Percentiles rank a stretch among this genome's conserved stretches.
Conservation (phyloP, 2,113 vertebrate genomes). For the Bos javanicus region DNA sequence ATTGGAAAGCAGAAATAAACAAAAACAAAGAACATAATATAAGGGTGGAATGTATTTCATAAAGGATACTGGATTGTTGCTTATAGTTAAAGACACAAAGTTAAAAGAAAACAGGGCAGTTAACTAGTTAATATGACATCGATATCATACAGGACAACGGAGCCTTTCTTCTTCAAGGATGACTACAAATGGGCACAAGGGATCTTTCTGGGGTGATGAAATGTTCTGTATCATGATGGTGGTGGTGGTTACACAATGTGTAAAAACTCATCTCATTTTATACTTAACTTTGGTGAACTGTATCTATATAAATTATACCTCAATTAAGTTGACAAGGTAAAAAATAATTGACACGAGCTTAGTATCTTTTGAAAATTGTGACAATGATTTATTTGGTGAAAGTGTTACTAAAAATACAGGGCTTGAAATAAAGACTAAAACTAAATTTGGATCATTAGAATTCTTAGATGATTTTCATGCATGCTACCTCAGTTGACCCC, state of each 20-base stretch:
- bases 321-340: neutral
- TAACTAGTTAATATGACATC: neutral
- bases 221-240: neutral
- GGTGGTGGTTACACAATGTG: neutral
- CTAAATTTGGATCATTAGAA: neutral
- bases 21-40: neutral
- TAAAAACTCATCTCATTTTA: neutral
- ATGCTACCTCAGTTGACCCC: neutral
- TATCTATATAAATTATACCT: neutral
- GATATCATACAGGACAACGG: neutral
- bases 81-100: neutral
- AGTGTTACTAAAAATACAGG: constrained; percentile 18
- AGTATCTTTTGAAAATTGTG: neutral
- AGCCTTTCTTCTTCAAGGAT: constrained; percentile 5
- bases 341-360: neutral
- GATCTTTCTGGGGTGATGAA: neutral
- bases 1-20: neutral
- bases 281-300: neutral
- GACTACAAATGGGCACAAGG: neutral
- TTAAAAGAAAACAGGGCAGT: neutral
- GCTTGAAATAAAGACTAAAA: constrained; percentile 21
- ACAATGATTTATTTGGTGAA: neutral
- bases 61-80: neutral
- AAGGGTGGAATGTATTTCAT: neutral
- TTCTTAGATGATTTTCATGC: neutral